A percentile compares a stretch with the other conserved stretches of the same genome.
These are phyloP conservation scores for Noctua janthina DNA, from an alignment of 2,888 invertebrate species.

Conservation along the genomic window DNA sequence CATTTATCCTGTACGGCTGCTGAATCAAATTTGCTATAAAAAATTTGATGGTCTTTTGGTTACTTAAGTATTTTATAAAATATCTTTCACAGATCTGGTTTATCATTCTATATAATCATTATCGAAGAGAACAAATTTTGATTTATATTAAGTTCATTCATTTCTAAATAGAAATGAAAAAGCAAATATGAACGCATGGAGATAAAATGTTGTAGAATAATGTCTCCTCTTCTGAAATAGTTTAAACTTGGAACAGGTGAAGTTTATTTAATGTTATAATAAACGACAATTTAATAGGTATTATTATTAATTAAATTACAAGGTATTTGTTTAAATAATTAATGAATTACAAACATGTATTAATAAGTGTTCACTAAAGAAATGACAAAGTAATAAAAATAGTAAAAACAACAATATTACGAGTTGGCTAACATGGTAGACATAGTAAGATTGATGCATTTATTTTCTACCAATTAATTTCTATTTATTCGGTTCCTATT, in stretches of 20 bases:
- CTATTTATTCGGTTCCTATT: conserved; percentile 70
- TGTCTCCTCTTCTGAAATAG: conserved; percentile 34
- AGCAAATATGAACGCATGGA: conserved; percentile 14
- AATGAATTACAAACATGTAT: conserved; percentile 59
- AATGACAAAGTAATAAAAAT: conserved; percentile 67
- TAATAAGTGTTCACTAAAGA: conserved; percentile 53
- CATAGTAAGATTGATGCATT: conserved; percentile 75
- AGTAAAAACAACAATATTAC: conserved; percentile 67
- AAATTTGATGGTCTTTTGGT: conserved; percentile 39
- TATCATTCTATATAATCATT: conserved; percentile 21
- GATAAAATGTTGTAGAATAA: conserved; percentile 37
- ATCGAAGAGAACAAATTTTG: conserved; percentile 17
- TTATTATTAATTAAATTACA: conserved; percentile 60
- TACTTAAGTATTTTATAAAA: conserved; percentile 19
- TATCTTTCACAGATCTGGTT: conserved; percentile 43
- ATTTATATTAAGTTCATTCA: conserved; percentile 9
- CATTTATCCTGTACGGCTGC: conserved; percentile 21
- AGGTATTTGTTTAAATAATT: conserved; percentile 47
- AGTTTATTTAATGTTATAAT: conserved; percentile 39
- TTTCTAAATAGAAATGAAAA: conserved; percentile 10
- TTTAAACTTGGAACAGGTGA: conserved; percentile 25
- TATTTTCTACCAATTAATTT: conserved; percentile 73
- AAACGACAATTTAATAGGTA: conserved; percentile 63
- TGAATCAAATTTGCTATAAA: conserved; percentile 8
- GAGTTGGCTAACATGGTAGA: conserved; percentile 56